Percentiles rank a stretch among this genome's conserved stretches.
Evolutionary conservation across 2,797 vertebrate species (phyloP).

Genomic region (Atherinosoma microstoma): DNA sequence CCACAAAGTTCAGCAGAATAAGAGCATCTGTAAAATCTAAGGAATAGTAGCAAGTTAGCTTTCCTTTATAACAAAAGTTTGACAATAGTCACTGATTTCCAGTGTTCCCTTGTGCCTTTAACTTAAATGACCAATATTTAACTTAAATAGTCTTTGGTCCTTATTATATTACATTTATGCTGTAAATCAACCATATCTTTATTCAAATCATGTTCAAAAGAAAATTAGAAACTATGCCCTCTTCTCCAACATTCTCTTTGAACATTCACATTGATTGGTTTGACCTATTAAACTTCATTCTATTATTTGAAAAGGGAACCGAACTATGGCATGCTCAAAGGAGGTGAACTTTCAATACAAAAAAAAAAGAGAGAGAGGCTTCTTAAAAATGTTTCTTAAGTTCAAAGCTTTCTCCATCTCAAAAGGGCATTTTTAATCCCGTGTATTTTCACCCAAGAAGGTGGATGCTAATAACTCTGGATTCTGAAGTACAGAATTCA

Average conservation of each 20-base stretch:
- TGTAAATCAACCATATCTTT: slow-evolving; percentile 81
- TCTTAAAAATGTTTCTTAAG: slow-evolving; percentile 89
- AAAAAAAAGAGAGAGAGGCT: slow-evolving; percentile 82
- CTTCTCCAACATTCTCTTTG: slow-evolving; percentile 95
- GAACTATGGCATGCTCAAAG: slow-evolving; percentile 87
- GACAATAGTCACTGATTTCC: neutral
- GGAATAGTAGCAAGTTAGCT: neutral
- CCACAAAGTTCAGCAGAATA: neutral
- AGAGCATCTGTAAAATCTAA: neutral
- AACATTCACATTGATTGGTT: slow-evolving; percentile 93
- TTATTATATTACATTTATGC: slow-evolving; percentile 26
- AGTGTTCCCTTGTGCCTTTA: neutral
- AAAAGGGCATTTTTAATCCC: slow-evolving; percentile 97
- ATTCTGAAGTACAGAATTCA: slow-evolving; percentile 78
- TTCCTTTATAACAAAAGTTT: neutral
- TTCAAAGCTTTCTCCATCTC: slow-evolving; percentile 93
- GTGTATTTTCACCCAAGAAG: slow-evolving; percentile 83
- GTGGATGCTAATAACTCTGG: slow-evolving; percentile 78
- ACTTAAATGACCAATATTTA: slow-evolving; percentile 21
- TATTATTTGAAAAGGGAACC: slow-evolving; percentile 94
- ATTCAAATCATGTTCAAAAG: slow-evolving; percentile 89
- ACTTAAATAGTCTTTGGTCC: slow-evolving; percentile 38
- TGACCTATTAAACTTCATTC: slow-evolving; percentile 89
- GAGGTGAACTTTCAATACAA: slow-evolving; percentile 90
- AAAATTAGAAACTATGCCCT: slow-evolving; percentile 88